A percentile compares a stretch with the other conserved stretches of the same genome.
Evolutionary conservation across 2,797 vertebrate species (phyloP).

Genomic region (Argya squamiceps): DNA sequence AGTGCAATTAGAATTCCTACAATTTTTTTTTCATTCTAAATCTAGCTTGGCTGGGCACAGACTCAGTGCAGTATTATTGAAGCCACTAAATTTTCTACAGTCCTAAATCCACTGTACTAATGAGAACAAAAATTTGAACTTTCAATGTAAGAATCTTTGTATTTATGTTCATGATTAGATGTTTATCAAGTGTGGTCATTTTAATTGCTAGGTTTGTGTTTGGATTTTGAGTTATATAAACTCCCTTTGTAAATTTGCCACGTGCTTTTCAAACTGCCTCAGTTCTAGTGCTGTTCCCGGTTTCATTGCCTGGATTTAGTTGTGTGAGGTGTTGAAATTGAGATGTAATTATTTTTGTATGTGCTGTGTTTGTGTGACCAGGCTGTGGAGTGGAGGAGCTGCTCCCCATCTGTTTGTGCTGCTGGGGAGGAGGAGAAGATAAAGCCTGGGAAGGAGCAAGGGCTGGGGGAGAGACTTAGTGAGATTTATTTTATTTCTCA

Average conservation of each 20-base stretch:
- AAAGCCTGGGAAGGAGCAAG: background rate
- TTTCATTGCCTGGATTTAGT: background rate
- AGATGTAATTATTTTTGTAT: background rate
- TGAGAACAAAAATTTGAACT: background rate
- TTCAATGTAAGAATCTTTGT: background rate
- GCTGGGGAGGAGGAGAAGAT: background rate
- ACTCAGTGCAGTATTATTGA: background rate
- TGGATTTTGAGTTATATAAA: background rate
- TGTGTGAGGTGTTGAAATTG: background rate
- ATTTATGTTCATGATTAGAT: background rate
- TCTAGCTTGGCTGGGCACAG: background rate
- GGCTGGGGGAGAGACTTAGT: too few species aligned
- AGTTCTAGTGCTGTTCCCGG: background rate
- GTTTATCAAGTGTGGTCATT: background rate
- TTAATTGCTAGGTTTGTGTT: background rate
- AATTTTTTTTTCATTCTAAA: background rate
- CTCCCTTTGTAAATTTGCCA: background rate
- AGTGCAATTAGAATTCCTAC: background rate
- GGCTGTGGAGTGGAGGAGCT: background rate
- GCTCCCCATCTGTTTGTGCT: background rate
- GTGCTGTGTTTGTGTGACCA: background rate
- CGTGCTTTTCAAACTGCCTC: background rate
- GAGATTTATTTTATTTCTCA: background rate
- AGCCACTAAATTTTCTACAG: background rate
- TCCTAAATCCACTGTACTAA: background rate